Evolutionary conservation across 2,797 vertebrate species (phyloP).

Genomic region (Heteromormyrus szaboi): DNA sequence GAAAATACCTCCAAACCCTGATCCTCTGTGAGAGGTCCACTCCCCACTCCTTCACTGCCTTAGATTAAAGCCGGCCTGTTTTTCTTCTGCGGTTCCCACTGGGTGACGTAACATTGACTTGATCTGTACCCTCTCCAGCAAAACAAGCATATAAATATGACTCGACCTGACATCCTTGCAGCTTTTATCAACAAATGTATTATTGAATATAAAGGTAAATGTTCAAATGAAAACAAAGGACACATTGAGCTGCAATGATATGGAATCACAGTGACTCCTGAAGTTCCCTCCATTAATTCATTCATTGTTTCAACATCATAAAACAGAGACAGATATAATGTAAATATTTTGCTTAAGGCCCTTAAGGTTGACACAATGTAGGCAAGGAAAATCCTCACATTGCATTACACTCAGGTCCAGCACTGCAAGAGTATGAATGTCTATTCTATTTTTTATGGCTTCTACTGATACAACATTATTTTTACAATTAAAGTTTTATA

Average conservation of each 20-base stretch:
- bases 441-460: neutral
- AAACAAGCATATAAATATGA: neutral
- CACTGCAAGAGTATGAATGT: neutral
- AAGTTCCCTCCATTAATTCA: conserved; percentile 31
- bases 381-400: neutral
- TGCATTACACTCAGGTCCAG: neutral
- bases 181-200: conserved; percentile 28
- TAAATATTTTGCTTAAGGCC: conserved; percentile 40
- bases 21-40: neutral
- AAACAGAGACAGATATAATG: conserved; percentile 30
- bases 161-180: neutral
- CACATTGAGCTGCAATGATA: conserved; percentile 32
- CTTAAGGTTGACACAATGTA: neutral
- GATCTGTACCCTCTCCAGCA: neutral
- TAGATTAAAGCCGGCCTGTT: neutral
- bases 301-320: conserved; percentile 28
- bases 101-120: neutral
- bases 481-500: neutral
- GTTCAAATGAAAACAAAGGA: conserved; percentile 38
- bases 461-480: conserved; percentile 5
- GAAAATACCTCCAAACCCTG: neutral
- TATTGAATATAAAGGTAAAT: conserved; percentile 30
- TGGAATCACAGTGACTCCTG: conserved; percentile 35
- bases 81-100: neutral
- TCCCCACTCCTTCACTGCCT: neutral